Conservation (phyloP, 2,797 vertebrate species). For the Psittacula echo region DNA sequence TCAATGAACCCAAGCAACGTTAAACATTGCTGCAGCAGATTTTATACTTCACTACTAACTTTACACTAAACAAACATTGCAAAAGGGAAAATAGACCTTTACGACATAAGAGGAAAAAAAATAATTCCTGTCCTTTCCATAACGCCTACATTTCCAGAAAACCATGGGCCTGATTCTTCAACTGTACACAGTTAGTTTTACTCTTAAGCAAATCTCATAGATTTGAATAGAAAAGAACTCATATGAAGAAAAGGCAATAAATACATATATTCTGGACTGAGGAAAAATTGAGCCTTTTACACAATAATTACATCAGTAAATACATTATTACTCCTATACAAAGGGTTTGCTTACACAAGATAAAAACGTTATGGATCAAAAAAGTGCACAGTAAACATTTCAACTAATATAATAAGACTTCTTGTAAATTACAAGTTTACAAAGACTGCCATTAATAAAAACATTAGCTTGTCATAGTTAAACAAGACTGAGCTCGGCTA, state of each 20-base stretch:
- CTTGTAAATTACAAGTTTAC: background rate
- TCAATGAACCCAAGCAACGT: background rate
- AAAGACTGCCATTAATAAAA: background rate
- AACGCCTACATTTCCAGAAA: constrained; percentile 8
- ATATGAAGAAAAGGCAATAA: background rate
- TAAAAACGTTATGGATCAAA: background rate
- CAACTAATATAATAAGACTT: background rate
- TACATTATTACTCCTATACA: background rate
- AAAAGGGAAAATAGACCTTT: background rate
- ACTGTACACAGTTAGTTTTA: background rate
- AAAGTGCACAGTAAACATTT: background rate
- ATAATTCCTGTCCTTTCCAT: background rate
- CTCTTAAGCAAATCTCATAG: background rate
- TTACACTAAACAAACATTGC: constrained; percentile 26
- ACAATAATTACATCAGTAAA: background rate
- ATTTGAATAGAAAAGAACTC: background rate
- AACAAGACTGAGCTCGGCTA: background rate
- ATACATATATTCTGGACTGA: background rate
- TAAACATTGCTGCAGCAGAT: constrained; percentile 32
- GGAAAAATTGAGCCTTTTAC: background rate
- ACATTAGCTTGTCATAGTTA: background rate
- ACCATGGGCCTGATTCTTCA: background rate
- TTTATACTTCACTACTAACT: constrained; percentile 50
- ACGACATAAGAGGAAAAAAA: constrained; percentile 3
- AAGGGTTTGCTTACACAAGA: background rate